Evolutionary conservation across 2,113 vertebrate genomes (phyloP), one percentile per base, ranked within the genome.

Genomic region (Dicerorhinus sumatrensis): DNA sequence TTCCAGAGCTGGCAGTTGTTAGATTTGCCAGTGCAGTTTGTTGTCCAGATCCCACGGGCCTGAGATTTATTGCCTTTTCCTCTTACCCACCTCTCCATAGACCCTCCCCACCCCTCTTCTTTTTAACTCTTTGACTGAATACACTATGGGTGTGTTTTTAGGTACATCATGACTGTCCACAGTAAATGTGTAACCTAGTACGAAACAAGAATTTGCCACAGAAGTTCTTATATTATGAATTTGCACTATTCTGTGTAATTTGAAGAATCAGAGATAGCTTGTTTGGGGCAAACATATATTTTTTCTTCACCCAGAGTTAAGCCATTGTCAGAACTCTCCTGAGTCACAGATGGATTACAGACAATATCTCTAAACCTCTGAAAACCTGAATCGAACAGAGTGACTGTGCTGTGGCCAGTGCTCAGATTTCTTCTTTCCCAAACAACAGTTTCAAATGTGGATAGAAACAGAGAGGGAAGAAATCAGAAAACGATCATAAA

Each of bases 1-100:
- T 96, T 98, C 94, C 97, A 97, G 17, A 80, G 69, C 84, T 98
- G 97, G 96, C 97, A 98, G 97, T 96, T 98, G 94, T 97, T 98
- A 98, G 97, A 98, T 98, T 94, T 16, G 73, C 96, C 96, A 92
- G 84, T 21, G 56, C 31, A 92, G 96, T 72, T 86, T 94, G 86
- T 96, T 97, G 97, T 93, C 97, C 93, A 98, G 46, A 98, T 96
- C 90, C 82, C 96, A 86, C 31, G 84, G 93, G 58, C n/a, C 87
- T 96, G 65, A 89, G 95, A 98, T 98, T 98, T 97, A 98, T 92
- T 95, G 70, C 72, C 95, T 98, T 98, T 98, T 97, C 94, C 87
- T 97, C 69, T 98, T 92, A 92, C 80, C 92, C 80, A 97, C 88
- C 70, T 94, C 96, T 67, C 65, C 20, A 27, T 65, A 67, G 82